These are phyloP conservation scores for Aleiodes alternator DNA, from an alignment of 2,888 invertebrate species.

Conservation along the genomic window DNA sequence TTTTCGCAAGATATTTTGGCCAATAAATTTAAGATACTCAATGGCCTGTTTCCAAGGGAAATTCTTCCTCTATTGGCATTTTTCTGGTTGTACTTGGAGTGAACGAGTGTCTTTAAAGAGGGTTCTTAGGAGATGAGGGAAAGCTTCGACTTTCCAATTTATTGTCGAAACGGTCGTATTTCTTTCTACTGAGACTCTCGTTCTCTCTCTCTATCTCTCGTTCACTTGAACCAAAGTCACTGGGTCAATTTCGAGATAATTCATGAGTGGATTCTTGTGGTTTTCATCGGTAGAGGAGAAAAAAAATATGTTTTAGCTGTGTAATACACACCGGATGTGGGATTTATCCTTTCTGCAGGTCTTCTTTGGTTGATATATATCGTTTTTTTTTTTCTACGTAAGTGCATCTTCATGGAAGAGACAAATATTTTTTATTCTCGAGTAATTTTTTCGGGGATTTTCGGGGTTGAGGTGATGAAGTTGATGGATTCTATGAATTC, in stretches of 20 bases:
- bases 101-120: slow-evolving; percentile 1
- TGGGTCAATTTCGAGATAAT: slow-evolving; percentile 20
- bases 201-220: slow-evolving; percentile 19
- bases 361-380: slow-evolving; percentile 17
- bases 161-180: slow-evolving; percentile 54
- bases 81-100: slow-evolving; percentile 29
- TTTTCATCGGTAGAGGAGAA: slow-evolving; percentile 28
- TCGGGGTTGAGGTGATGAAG: neutral
- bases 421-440: too few relatives aligned
- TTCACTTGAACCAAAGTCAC: neutral
- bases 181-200: slow-evolving; percentile 38
- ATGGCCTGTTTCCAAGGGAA: slow-evolving; percentile 5
- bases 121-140: slow-evolving; percentile 38
- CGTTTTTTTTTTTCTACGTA: neutral
- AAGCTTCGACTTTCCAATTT: slow-evolving; percentile 57
- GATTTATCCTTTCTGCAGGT: slow-evolving; percentile 18
- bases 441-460: too few relatives aligned
- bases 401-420: slow-evolving; percentile 10
- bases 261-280: slow-evolving; percentile 5
- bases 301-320: neutral
- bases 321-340: slow-evolving; percentile 28
- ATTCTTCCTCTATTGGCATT: slow-evolving; percentile 19
- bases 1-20: slow-evolving; percentile 27
- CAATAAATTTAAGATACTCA: slow-evolving; percentile 2
- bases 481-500: neutral